Percentiles rank a stretch among this genome's conserved stretches.
phyloP scores from a whole-genome alignment of 2,888 invertebrate species.

The Apocheima hispidaria region DNA sequence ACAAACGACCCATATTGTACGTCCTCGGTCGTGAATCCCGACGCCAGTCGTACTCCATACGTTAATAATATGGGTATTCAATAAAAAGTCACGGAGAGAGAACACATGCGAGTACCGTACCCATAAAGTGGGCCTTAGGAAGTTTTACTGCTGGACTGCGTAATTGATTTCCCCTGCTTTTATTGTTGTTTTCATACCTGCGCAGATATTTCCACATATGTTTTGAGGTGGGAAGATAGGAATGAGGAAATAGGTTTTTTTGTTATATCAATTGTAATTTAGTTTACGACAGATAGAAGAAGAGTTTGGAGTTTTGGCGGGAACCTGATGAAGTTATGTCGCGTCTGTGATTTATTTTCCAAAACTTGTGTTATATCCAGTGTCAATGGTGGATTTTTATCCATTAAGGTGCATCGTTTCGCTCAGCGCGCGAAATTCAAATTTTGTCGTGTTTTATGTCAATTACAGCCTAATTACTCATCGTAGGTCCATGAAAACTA shows the following conservation, averaged over 20 bases:
- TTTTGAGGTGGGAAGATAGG: conserved; percentile 13
- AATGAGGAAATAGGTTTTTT: no score
- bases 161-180: conserved; percentile 57
- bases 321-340: no score
- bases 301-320: no score
- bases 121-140: conserved; percentile 59
- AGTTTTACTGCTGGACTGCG: conserved; percentile 57
- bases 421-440: no score
- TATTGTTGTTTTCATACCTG: conserved; percentile 48
- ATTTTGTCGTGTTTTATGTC: no score
- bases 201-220: conserved; percentile 27
- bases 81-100: conserved; percentile 57
- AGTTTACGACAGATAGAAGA: no score
- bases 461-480: no score
- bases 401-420: no score
- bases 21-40: conserved; percentile 47
- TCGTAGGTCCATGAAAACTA: no score
- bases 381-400: no score
- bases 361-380: no score
- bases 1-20: conserved; percentile 42
- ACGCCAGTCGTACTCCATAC: conserved; percentile 43
- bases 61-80: conserved; percentile 56
- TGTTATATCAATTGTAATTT: neutral
- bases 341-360: no score
- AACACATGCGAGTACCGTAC: conserved; percentile 59